phyloP scores from a whole-genome alignment of 1,140 invertebrate genomes.

The Conus betulinus region DNA sequence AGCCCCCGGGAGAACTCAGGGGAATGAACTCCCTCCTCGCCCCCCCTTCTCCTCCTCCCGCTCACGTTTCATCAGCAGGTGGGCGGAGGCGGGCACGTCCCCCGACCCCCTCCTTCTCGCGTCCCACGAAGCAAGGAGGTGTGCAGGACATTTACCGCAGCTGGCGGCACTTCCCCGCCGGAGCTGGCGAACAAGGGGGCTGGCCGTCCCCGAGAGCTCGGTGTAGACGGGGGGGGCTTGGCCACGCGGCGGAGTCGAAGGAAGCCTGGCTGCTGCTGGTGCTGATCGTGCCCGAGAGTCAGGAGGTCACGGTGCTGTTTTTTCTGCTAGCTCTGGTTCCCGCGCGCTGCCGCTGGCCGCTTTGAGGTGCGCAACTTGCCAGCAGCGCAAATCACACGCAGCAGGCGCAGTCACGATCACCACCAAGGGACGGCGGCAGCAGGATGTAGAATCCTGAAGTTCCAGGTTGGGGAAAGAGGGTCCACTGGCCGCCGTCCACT shows the following conservation, averaged over 20 bases:
- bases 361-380: slow-evolving; percentile 29
- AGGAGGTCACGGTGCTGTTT: neutral
- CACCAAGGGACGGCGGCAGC: slow-evolving; percentile 16
- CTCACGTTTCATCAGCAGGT: no score
- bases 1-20: neutral
- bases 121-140: neutral
- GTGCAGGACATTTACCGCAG: neutral
- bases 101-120: no score
- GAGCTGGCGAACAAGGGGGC: slow-evolving; percentile 17
- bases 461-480: slow-evolving; percentile 23
- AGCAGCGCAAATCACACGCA: slow-evolving; percentile 24
- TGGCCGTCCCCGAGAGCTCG: slow-evolving; percentile 1
- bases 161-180: neutral
- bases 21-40: neutral
- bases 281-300: neutral
- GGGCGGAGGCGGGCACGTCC: no score
- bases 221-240: slow-evolving; percentile 31
- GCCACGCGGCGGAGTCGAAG: slow-evolving; percentile 8
- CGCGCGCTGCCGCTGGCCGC: neutral
- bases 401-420: neutral
- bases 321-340: neutral
- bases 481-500: neutral
- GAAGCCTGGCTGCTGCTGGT: slow-evolving; percentile 1
- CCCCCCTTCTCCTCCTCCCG: neutral
- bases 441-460: slow-evolving; percentile 34